Percentiles rank a stretch among this genome's conserved stretches.
Conservation (phyloP, 2,113 vertebrate species). For the Nibea albiflora region DNA sequence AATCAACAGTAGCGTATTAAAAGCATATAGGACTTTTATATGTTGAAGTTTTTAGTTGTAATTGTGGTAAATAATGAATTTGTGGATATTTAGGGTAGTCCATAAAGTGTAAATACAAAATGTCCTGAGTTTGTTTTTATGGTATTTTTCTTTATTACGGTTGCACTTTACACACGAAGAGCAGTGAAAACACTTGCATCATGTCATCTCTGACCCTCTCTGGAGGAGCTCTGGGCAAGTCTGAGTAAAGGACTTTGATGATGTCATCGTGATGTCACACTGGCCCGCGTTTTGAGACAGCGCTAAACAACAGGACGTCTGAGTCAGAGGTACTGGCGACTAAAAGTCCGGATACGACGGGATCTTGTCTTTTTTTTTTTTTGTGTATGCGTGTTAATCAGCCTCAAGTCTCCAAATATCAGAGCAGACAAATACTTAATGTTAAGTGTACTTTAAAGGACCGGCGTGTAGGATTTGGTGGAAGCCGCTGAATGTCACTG, state of each 20-base stretch:
- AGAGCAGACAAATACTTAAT: too few species aligned
- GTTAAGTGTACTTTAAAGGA: too few species aligned
- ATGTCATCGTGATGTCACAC: neutral
- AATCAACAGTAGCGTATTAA: neutral
- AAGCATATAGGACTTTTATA: neutral
- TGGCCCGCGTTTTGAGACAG: neutral
- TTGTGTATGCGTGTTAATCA: too few species aligned
- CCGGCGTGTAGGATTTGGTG: too few species aligned
- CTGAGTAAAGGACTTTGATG: neutral
- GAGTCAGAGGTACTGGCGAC: too few species aligned
- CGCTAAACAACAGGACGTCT: neutral
- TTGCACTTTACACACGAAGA: neutral
- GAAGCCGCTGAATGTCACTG: too few species aligned
- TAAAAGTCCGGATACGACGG: too few species aligned
- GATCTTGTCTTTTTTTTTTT: too few species aligned
- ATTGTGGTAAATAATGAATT: neutral
- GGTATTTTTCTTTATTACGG: neutral
- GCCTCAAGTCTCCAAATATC: too few species aligned
- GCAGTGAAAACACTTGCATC: neutral
- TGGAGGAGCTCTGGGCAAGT: neutral
- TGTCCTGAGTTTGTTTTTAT: neutral
- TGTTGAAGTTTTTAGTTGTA: neutral
- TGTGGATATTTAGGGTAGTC: neutral
- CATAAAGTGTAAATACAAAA: neutral
- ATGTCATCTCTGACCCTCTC: neutral